Evolutionary conservation across 2,797 vertebrate species (phyloP), one percentile per base, ranked within the genome.

Genomic region (Galagoides demidoff): DNA sequence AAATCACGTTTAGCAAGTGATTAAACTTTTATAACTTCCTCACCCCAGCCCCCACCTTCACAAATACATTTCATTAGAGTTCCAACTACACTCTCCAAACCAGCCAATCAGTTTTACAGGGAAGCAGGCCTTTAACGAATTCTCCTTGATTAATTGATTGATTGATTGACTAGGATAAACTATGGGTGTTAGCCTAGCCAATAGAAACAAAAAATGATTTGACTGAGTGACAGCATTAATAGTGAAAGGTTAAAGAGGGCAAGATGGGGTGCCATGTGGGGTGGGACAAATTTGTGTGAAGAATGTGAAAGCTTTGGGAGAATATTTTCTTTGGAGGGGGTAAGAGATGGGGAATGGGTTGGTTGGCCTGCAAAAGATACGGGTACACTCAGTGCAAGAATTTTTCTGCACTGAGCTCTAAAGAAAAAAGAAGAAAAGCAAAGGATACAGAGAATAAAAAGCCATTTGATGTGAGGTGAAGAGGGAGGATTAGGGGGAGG

Each of bases 391-490:
- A 55, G 55, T 90, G 92, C 82, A 94, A 96, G 96, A 92, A 85
- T 87, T 96, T 95, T 96, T 73, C 93, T 97, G 81, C 93, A 89
- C 93, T 92, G 90, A 96, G 73, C 89, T 95, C 93, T 94, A 96
- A 96, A 97, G 96, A 90, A 93, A 95, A 68, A 97, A 96, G 93
- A 97, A 96, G 91, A 96, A 97, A 97, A 92, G 96, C 86, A 86
- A 97, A 95, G 94, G 94, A 96, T 94, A 88, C 91, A 85, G 94
- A 96, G 97, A 96, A 97, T 97, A 94, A 96, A 97, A 98, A 96
- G 97, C 96, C 96, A 97, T 97, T 97, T 97, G 97, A 97, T 97
- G 94, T 94, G 94, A 96, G 93, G 94, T 94, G 95, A 96, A 97
- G 96, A 96, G 94, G 95, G 71, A 89, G 97, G 95, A 95, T 96